Conservation (phyloP, 2,797 vertebrate genomes). For the Galago senegalensis region DNA sequence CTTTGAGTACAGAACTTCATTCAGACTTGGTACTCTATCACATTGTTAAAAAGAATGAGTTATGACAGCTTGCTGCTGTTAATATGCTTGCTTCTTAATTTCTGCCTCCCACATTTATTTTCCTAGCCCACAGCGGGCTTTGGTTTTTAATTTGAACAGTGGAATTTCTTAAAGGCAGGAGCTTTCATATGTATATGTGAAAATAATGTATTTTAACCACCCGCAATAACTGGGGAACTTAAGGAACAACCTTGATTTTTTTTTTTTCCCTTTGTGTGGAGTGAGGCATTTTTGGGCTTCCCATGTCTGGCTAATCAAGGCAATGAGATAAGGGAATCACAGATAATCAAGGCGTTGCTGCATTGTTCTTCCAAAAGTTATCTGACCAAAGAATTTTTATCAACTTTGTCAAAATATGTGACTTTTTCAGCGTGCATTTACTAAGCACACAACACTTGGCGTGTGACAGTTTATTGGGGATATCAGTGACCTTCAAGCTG, state of each 20-base stretch:
- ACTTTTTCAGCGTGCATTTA: neutral
- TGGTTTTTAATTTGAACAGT: neutral
- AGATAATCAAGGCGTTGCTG: neutral
- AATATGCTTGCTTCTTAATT: neutral
- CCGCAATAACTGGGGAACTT: neutral
- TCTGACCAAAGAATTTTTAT: neutral
- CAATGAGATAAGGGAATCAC: neutral
- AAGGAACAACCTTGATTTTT: neutral
- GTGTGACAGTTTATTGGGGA: neutral
- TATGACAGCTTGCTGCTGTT: neutral
- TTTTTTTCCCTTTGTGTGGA: neutral
- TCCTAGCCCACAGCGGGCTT: neutral
- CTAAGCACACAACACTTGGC: neutral
- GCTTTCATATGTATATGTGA: neutral
- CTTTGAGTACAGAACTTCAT: neutral
- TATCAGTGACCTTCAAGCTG: neutral
- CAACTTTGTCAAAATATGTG: neutral
- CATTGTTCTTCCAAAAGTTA: neutral
- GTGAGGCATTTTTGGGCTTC: neutral
- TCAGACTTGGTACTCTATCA: neutral
- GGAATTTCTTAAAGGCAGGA: neutral
- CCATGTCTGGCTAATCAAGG: neutral
- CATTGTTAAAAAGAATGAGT: neutral
- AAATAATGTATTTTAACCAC: too few species aligned
- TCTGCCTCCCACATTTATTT: neutral